phyloP scores from a whole-genome alignment of 2,888 invertebrate species.

The Sphaerophoria rueppellii region DNA sequence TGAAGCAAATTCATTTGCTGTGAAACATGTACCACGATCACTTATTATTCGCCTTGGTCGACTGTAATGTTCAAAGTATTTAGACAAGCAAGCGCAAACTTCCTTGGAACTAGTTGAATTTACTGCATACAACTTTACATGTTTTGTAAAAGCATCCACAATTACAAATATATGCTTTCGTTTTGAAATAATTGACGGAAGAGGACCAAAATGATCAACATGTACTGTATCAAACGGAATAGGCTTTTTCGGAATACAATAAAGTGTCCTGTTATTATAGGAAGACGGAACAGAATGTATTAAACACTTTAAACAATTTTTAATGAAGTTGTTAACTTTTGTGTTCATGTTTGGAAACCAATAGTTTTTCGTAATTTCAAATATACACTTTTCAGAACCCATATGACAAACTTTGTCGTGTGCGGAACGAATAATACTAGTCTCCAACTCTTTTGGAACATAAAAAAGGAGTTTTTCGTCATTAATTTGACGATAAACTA shows the following conservation, averaged over 20 bases:
- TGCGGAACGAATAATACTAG: not conserved
- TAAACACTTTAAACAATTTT: too few species aligned
- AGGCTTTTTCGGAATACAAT: too few species aligned
- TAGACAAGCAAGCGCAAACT: not conserved
- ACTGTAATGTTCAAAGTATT: not conserved
- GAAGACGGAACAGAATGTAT: too few species aligned
- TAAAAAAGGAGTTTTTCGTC: not conserved
- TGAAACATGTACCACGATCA: not conserved
- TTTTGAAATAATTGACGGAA: not conserved
- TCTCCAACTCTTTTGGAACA: not conserved
- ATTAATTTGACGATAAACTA: not conserved
- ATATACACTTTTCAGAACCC: constrained; percentile 1
- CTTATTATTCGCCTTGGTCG: not conserved
- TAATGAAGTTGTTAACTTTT: too few species aligned
- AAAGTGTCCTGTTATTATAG: too few species aligned
- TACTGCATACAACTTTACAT: too few species aligned
- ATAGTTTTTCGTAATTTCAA: constrained; percentile 2
- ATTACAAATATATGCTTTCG: not conserved
- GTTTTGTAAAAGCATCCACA: too few species aligned
- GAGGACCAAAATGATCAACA: not conserved
- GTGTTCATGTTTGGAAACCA: not conserved
- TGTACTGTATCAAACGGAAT: too few species aligned
- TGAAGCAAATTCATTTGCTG: not conserved
- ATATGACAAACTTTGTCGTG: not conserved
- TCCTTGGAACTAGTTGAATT: not conserved